Percentiles rank a stretch among this genome's conserved stretches.
Evolutionary conservation across 1,140 invertebrate genomes (phyloP).

Genomic region (Agraylea sexmaculata): DNA sequence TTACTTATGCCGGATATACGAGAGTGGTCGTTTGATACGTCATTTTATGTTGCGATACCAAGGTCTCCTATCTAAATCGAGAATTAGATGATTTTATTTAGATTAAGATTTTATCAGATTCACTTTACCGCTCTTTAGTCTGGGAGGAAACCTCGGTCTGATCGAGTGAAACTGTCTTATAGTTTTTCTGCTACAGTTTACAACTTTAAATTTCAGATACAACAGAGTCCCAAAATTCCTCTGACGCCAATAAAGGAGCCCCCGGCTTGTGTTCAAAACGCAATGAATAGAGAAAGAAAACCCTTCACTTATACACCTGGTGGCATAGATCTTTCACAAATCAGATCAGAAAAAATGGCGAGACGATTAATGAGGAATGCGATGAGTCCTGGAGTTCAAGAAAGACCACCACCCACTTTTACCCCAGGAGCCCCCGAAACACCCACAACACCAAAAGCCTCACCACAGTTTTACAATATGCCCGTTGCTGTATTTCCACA

Average conservation of each 20-base stretch:
- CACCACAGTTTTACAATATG: constrained; percentile 20
- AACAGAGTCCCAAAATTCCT: too few relatives aligned
- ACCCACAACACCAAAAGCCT: constrained; percentile 23
- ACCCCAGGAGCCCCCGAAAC: constrained; percentile 25
- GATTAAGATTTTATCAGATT: too few relatives aligned
- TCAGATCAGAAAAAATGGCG: constrained; percentile 80
- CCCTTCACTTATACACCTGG: constrained; percentile 91
- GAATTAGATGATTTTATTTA: too few relatives aligned
- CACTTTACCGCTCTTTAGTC: too few relatives aligned
- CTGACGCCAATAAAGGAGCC: constrained; percentile 46
- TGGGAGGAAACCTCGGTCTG: too few relatives aligned
- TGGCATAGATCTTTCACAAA: constrained; percentile 81
- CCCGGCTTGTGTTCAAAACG: constrained; percentile 75
- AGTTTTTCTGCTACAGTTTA: too few relatives aligned
- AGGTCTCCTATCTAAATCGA: too few relatives aligned
- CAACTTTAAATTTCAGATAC: too few relatives aligned
- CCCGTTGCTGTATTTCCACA: constrained; percentile 35
- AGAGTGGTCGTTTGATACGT: too few relatives aligned
- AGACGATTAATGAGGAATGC: constrained; percentile 62
- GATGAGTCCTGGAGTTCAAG: constrained; percentile 42
- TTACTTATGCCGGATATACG: too few relatives aligned
- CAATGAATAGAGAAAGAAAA: constrained; percentile 87
- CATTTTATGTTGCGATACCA: too few relatives aligned
- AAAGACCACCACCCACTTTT: constrained; percentile 30
- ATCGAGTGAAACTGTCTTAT: too few relatives aligned